A percentile compares a stretch with the other conserved stretches of the same genome.
phyloP scores from a whole-genome alignment of 2,888 invertebrate genomes.

The Epistrophella euchroma region DNA sequence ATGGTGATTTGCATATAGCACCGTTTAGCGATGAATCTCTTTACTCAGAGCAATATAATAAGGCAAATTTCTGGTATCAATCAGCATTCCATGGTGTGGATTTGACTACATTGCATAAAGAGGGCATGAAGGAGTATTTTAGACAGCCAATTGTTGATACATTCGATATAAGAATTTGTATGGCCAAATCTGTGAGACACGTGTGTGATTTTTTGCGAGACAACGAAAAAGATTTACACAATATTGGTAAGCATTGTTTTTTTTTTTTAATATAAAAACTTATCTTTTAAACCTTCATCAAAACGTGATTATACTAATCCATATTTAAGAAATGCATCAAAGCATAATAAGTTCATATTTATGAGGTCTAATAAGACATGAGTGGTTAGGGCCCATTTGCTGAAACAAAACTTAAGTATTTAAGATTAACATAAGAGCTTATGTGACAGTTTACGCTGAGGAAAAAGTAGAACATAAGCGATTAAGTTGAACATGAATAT shows the following conservation, averaged over 20 bases:
- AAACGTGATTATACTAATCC: too few species aligned
- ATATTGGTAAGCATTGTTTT: slow-evolving; percentile 85
- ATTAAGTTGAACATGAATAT: too few species aligned
- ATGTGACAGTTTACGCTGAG: too few species aligned
- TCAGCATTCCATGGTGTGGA: slow-evolving; percentile 99
- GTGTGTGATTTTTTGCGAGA: slow-evolving; percentile 97
- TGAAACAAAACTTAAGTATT: too few species aligned
- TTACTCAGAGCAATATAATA: slow-evolving; percentile 98
- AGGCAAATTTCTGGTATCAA: slow-evolving; percentile 99
- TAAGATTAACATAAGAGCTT: too few species aligned
- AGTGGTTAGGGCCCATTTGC: too few species aligned
- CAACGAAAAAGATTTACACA: slow-evolving; percentile 96
- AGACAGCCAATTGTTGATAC: slow-evolving; percentile 99
- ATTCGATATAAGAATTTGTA: slow-evolving; percentile 98
- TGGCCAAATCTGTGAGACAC: slow-evolving; percentile 96
- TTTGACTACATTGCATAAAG: slow-evolving; percentile 94
- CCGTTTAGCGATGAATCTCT: slow-evolving; percentile 99
- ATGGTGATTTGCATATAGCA: slow-evolving; percentile 98
- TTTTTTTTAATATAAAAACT: too few species aligned
- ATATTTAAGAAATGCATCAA: too few species aligned
- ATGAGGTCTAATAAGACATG: too few species aligned
- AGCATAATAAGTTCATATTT: too few species aligned
- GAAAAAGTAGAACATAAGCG: too few species aligned
- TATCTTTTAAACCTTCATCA: too few species aligned
- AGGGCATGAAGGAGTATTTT: slow-evolving; percentile 98